phyloP scores from a whole-genome alignment of 2,113 vertebrate genomes.

The Archilochus colubris region DNA sequence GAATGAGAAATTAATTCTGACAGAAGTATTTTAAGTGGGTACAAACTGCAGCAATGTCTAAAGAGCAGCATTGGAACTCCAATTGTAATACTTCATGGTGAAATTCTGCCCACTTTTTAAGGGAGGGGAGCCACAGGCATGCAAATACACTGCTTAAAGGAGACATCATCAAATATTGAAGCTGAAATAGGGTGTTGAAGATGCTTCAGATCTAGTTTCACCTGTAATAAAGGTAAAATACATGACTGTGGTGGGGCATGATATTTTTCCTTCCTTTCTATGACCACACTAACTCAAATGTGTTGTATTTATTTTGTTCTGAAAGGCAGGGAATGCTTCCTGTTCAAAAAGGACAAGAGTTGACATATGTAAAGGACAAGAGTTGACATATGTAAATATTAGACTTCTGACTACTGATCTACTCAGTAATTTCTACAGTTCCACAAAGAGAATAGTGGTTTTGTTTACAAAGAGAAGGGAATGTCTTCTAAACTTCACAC shows the following conservation, averaged over 20 bases:
- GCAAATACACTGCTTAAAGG: background rate
- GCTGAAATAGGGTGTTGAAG: background rate
- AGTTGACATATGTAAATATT: background rate
- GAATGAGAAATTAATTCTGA: background rate
- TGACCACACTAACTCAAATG: background rate
- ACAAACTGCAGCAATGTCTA: background rate
- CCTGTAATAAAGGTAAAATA: background rate
- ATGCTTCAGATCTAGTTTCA: background rate
- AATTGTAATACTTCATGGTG: background rate
- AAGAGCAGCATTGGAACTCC: background rate
- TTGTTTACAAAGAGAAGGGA: background rate
- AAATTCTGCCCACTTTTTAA: background rate
- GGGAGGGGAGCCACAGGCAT: background rate
- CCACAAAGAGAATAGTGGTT: background rate
- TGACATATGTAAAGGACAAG: background rate
- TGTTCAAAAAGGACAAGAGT: background rate
- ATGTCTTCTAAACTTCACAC: background rate
- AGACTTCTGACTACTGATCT: background rate
- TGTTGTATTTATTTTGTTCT: no score
- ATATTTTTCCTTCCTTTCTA: background rate
- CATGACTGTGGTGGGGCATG: rapidly evolving
- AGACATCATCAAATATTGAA: background rate
- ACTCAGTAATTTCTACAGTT: background rate
- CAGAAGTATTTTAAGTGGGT: background rate
- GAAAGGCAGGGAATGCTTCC: background rate